Evolutionary conservation across 2,888 invertebrate genomes (phyloP), one percentile per base, ranked within the genome.

Genomic region (Agrotis exclamationis): DNA sequence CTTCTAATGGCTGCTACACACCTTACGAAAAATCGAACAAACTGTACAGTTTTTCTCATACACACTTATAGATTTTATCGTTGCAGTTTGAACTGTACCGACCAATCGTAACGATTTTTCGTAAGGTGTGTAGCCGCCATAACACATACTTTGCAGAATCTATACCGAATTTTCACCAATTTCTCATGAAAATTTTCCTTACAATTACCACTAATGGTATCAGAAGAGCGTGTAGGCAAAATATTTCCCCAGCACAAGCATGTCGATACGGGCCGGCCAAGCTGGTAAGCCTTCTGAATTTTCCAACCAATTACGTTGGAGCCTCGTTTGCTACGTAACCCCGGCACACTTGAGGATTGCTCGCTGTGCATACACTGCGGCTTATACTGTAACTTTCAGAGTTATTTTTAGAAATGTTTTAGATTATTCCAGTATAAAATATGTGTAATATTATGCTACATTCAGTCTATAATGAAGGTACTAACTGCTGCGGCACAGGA

Each of bases 231-330:
- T 63, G 54, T 59, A 68, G 60, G 58, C 60, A 48, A 56, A 76
- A 76, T 68, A 68, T 76, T 72, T 68, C 45, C 33, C 24, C 28
- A 50, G 68, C 48, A 45, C 56, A 54, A 63, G 47, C 66, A 73
- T 44, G 69, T 69, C 79, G 79, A 70, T 80, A 80, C 51, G 62
- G 63, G 57, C 66, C 51, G 65, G 64, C 54, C 39, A 53, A 45
- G 14, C 47, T 48, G 69, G 53, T 74, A 69, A 70, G 72, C 79
- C 75, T 72, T 80, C 75, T 72, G 80, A 82, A 84, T 87, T 90
- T 89, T 89, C 88, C 87, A 79, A 85, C 90, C 91, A 91, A 91
- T 91, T 91, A 90, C 89, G 74, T 80, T 66, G 70, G 65, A 73
- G 77, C 76, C 84, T 85, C 86, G 87, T 82, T 83, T 86, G 82